A percentile compares a stretch with the other conserved stretches of the same genome.
These are phyloP conservation scores for Zaprionus tsacasi DNA, from an alignment of 1,140 invertebrate genomes.

Conservation along the genomic window DNA sequence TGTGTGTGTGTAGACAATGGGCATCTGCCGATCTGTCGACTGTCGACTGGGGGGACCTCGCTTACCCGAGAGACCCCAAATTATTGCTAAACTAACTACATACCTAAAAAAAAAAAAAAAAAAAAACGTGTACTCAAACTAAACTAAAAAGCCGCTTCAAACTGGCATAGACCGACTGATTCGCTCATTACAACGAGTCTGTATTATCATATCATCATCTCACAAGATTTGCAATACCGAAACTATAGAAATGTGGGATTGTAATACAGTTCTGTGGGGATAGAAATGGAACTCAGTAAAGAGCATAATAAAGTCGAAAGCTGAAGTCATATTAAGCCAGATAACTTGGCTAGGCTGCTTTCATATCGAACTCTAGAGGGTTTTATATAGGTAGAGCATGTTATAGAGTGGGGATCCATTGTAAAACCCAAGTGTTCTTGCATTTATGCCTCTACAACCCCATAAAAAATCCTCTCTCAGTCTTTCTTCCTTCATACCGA, in stretches of 20 bases:
- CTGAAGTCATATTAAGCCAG: too few species aligned
- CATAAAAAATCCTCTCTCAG: background rate
- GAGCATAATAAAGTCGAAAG: too few species aligned
- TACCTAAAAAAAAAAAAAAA: background rate
- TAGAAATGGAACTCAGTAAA: too few species aligned
- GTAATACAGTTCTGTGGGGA: background rate
- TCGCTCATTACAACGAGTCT: background rate
- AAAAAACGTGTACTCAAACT: too few species aligned
- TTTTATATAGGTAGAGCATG: too few species aligned
- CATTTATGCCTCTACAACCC: too few species aligned
- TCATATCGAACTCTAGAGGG: too few species aligned
- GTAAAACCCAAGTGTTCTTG: too few species aligned
- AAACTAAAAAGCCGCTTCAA: constrained; percentile 22
- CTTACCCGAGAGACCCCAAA: constrained; percentile 18
- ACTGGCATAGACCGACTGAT: constrained; percentile 35
- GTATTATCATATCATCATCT: background rate
- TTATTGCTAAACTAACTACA: constrained; percentile 22
- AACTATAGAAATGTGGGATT: background rate
- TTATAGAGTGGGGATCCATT: too few species aligned
- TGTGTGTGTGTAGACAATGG: constrained; percentile 37
- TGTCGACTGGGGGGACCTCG: background rate
- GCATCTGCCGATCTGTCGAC: background rate
- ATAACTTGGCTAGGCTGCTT: too few species aligned
- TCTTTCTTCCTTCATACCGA: background rate
- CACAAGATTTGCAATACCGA: background rate